These are phyloP conservation scores for Gopherus evgoodei DNA, from an alignment of 2,113 vertebrate genomes.

Conservation along the genomic window DNA sequence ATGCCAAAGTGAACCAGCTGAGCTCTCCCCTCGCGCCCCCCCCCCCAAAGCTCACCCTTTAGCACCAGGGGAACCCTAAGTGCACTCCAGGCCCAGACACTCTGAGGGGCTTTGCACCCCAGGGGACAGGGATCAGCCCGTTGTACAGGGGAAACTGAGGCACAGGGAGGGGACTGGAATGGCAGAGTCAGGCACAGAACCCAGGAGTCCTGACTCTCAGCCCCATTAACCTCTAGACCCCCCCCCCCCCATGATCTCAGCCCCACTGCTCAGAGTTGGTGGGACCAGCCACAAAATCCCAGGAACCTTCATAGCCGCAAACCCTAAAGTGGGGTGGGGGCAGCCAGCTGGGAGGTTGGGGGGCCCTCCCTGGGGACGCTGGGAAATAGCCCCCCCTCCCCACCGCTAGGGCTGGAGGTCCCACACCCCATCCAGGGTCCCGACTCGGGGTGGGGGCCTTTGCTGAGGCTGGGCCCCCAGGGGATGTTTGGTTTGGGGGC, in stretches of 20 bases:
- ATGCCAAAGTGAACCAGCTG: neutral
- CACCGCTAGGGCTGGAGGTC: too few relatives aligned
- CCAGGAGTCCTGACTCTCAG: neutral
- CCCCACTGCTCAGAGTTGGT: neutral
- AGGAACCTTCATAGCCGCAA: neutral
- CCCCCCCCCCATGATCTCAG: too few relatives aligned
- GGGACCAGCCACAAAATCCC: too few relatives aligned
- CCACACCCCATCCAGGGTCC: neutral
- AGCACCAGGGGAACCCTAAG: neutral
- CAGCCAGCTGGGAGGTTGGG: neutral
- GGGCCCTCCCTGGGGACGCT: neutral
- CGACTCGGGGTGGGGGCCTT: neutral
- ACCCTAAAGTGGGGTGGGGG: neutral
- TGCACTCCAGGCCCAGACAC: too few relatives aligned
- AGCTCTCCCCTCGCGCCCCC: neutral
- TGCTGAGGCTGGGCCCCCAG: neutral
- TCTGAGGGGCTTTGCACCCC: too few relatives aligned
- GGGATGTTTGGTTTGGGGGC: neutral
- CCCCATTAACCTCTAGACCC: neutral
- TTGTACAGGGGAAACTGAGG: neutral
- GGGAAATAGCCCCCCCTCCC: neutral
- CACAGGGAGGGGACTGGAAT: neutral
- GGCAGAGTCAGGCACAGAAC: neutral
- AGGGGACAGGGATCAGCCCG: neutral
- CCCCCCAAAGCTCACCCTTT: neutral